phyloP scores from a whole-genome alignment of 2,797 vertebrate genomes.

The Chanos chanos region DNA sequence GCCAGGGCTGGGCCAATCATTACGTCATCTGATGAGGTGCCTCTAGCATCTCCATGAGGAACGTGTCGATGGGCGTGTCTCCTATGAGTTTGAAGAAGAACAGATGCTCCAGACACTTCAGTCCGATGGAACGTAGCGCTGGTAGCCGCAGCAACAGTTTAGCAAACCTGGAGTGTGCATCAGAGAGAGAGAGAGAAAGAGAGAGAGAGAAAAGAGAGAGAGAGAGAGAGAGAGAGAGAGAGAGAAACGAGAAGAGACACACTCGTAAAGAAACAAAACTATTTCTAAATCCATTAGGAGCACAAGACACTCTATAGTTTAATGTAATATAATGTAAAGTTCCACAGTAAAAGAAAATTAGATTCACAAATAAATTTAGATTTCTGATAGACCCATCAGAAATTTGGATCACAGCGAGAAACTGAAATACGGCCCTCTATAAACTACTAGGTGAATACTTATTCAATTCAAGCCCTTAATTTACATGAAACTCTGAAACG shows the following conservation, averaged over 20 bases:
- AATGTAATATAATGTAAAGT: too few species aligned
- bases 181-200: not conserved
- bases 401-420: constrained; percentile 2
- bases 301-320: not conserved
- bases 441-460: constrained; percentile 17
- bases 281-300: not conserved
- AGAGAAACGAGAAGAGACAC: constrained; percentile 19
- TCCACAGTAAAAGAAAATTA: too few species aligned
- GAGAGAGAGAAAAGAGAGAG: too few species aligned
- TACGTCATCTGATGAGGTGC: constrained; percentile 98
- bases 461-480: constrained; percentile 18
- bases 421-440: not conserved
- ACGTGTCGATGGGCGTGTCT: constrained; percentile 98
- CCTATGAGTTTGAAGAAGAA: constrained; percentile 99
- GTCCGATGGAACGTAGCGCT: constrained; percentile 93
- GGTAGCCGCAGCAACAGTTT: constrained; percentile 94
- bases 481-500: not conserved
- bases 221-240: too few species aligned
- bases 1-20: constrained; percentile 43
- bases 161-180: constrained; percentile 85
- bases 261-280: not conserved
- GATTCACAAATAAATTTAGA: too few species aligned
- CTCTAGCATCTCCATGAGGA: constrained; percentile 99
- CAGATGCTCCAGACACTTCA: constrained; percentile 97
- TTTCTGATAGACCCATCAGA: not conserved